phyloP scores from a whole-genome alignment of 2,888 invertebrate species.

The Hylaea fasciaria region DNA sequence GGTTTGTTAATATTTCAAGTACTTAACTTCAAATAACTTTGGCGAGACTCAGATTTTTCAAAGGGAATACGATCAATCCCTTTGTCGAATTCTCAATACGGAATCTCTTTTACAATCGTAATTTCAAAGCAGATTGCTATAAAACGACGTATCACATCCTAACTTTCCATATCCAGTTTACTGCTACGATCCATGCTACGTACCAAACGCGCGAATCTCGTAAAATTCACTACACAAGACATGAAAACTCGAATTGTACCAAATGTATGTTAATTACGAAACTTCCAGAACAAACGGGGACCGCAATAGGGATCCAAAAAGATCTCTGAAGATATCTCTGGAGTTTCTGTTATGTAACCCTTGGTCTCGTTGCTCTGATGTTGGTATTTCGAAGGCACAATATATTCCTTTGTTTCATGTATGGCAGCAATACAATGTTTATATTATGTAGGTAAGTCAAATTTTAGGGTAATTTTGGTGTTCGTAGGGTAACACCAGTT shows the following conservation, averaged over 20 bases:
- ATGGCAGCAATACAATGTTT: neutral
- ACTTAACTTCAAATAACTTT: too few species aligned
- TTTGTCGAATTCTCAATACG: neutral
- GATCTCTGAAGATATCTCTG: slow-evolving; percentile 25
- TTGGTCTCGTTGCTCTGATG: slow-evolving; percentile 10
- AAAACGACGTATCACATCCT: neutral
- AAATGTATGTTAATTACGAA: slow-evolving; percentile 32
- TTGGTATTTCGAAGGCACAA: slow-evolving; percentile 11
- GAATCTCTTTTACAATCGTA: neutral
- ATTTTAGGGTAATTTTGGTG: neutral
- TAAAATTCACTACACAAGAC: slow-evolving; percentile 23
- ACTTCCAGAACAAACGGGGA: slow-evolving; percentile 23
- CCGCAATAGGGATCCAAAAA: slow-evolving; percentile 23
- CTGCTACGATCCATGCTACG: neutral
- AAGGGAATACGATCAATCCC: too few species aligned
- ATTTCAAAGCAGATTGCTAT: neutral
- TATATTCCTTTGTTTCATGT: slow-evolving; percentile 12
- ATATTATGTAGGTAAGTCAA: too few species aligned
- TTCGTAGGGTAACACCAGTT: neutral
- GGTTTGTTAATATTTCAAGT: too few species aligned
- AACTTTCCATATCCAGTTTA: slow-evolving; percentile 14
- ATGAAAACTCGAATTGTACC: slow-evolving; percentile 26
- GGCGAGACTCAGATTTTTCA: too few species aligned
- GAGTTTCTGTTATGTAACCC: slow-evolving; percentile 16
- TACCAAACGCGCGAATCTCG: slow-evolving; percentile 4